These are phyloP conservation scores for Paradisaea rubra DNA, from an alignment of 2,113 vertebrate species.

Conservation along the genomic window DNA sequence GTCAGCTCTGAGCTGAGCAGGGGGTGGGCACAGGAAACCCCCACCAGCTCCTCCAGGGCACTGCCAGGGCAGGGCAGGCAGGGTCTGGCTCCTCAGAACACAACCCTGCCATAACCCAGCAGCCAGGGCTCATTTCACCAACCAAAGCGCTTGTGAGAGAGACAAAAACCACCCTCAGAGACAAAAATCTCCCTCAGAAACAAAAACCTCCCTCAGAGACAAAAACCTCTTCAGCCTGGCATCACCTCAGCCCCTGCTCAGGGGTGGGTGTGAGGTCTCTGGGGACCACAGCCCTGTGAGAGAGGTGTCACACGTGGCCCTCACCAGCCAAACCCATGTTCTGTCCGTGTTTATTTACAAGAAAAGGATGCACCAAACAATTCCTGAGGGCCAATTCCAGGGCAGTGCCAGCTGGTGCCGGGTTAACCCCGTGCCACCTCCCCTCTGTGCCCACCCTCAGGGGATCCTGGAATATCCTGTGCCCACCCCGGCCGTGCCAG, in stretches of 20 bases:
- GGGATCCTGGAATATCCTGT: accelerated
- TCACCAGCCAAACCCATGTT: accelerated
- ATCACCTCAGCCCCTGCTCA: neutral
- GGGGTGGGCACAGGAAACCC: accelerated
- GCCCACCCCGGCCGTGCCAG: accelerated
- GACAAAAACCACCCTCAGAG: neutral
- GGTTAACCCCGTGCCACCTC: neutral
- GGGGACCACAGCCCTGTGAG: neutral
- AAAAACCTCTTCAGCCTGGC: neutral
- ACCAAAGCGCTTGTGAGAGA: neutral
- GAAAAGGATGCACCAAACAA: neutral
- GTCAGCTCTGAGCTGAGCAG: neutral
- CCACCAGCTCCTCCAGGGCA: neutral
- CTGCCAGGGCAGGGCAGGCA: neutral
- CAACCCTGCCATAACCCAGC: neutral
- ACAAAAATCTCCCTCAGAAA: neutral
- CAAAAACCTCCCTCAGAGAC: neutral
- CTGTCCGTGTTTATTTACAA: accelerated
- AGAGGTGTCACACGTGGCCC: neutral
- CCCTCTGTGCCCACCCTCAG: neutral
- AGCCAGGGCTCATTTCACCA: neutral
- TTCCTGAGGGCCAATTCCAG: neutral
- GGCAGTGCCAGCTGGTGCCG: neutral
- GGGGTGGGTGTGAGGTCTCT: neutral
- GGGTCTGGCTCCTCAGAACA: neutral